Percentiles rank a stretch among this genome's conserved stretches.
phyloP scores from a whole-genome alignment of 2,113 vertebrate species.

The Macaca fascicularis region DNA sequence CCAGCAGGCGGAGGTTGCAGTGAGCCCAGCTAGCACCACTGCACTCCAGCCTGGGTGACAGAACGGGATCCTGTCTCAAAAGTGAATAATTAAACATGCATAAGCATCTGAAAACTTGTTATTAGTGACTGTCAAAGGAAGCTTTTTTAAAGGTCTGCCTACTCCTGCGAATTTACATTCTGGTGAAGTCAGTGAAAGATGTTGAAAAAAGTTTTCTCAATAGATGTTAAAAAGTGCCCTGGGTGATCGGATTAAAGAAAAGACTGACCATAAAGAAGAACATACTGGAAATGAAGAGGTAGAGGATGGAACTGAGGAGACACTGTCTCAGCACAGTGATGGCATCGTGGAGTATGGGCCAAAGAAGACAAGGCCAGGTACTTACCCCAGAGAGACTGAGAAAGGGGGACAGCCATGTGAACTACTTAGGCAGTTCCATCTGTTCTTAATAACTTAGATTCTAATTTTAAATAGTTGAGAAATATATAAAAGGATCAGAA shows the following conservation, averaged over 20 bases:
- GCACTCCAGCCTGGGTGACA: not conserved
- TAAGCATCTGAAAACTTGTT: not conserved
- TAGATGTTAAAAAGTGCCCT: slow-evolving; percentile 94
- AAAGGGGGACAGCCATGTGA: not conserved
- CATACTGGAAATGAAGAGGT: slow-evolving; percentile 52
- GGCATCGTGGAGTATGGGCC: slow-evolving; percentile 85
- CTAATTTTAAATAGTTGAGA: slow-evolving; percentile 34
- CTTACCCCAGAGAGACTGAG: not conserved
- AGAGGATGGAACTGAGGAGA: slow-evolving; percentile 84
- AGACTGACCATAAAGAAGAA: slow-evolving; percentile 70
- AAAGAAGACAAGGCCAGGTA: slow-evolving; percentile 84
- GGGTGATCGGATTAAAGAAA: slow-evolving; percentile 71
- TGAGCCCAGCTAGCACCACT: not conserved
- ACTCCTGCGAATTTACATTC: not conserved
- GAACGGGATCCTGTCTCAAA: not conserved
- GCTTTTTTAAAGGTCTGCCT: not conserved
- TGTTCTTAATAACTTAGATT: not conserved
- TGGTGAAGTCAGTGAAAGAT: slow-evolving; percentile 44
- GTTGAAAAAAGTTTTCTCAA: slow-evolving; percentile 44
- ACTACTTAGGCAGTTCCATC: not conserved
- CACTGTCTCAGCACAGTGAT: slow-evolving; percentile 90
- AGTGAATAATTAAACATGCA: not conserved
- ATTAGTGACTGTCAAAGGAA: not conserved
- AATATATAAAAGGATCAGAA: not conserved
- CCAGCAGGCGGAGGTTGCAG: not conserved